Evolutionary conservation across 1,140 invertebrate species (phyloP), one percentile per base, ranked within the genome.

Genomic region (Berghia stephanieae): DNA sequence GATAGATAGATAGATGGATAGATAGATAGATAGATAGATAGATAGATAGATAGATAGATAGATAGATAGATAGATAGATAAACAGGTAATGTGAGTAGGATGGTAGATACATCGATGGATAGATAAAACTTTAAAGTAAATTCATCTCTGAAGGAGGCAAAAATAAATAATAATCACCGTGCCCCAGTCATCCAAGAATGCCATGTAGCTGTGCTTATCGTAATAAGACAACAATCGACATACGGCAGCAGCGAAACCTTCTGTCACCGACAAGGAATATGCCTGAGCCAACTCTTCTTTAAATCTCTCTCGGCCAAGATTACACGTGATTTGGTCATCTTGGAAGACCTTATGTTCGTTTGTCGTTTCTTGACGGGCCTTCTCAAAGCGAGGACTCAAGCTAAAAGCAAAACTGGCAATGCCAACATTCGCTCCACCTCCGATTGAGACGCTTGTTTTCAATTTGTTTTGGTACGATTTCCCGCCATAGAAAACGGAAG

Each of bases 381-480:
- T 42, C 24, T 75, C 63, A 68, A 78, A 83, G 31, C 76, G 78
- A 79, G 78, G 69, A 46, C 79, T 80, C n/a, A 80, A 31, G 40
- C 40, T 78, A 38, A 82, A 80, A 18, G 72, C 72, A 36, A 73
- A 82, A 10, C 44, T 75, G 10, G 73, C 77, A 18, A 80, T 36
- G n/a, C 38, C 72, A 36, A 69, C 69, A 36, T 76, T 75, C 0
- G 43, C 74, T 60, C 44, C 21, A 80, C 82, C 82, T 60, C 74
- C 80, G 34, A 81, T 44, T 13, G 67, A 21, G 2, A 83, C 74
- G 31, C 73, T 68, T 52, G 76, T 68, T 1, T 69, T 38, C 2
- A 83, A 78, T 66, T 83, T 81, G 44, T 82, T 75, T 60, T 82
- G 82, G 63, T 83, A 83, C 1, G 82, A 80, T 44, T 81, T 80